Evolutionary conservation across 2,888 invertebrate species (phyloP).

Genomic region (Aradus depressus): DNA sequence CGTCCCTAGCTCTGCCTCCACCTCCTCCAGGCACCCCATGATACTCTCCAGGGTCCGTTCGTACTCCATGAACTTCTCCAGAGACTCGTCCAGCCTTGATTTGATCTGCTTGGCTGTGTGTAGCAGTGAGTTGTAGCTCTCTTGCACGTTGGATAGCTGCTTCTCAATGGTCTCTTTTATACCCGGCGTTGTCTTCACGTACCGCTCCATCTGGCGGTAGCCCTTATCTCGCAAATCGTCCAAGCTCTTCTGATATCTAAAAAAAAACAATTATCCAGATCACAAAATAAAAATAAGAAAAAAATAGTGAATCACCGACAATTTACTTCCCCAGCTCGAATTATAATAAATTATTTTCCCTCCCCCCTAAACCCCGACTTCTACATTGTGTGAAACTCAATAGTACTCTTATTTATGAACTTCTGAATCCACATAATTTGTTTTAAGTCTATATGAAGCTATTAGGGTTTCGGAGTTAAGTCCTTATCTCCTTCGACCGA

Average conservation of each 20-base stretch:
- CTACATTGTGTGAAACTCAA: too few species aligned
- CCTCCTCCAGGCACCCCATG: conserved; percentile 64
- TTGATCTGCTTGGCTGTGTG: conserved; percentile 86
- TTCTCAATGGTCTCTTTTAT: conserved; percentile 69
- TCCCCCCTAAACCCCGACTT: too few species aligned
- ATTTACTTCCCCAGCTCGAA: too few species aligned
- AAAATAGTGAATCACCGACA: too few species aligned
- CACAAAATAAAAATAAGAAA: not conserved
- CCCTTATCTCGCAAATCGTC: conserved; percentile 77
- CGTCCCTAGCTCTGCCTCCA: conserved; percentile 53
- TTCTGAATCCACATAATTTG: too few species aligned
- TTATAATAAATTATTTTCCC: too few species aligned
- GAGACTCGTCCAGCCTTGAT: conserved; percentile 72
- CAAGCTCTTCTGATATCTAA: conserved; percentile 60
- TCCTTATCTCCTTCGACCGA: too few species aligned
- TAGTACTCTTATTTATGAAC: too few species aligned
- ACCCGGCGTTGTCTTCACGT: conserved; percentile 56
- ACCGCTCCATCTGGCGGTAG: conserved; percentile 68
- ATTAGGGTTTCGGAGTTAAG: too few species aligned
- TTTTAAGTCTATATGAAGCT: too few species aligned
- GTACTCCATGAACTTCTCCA: conserved; percentile 87
- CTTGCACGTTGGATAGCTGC: conserved; percentile 81
- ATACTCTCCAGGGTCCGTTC: conserved; percentile 81
- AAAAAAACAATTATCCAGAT: conserved; percentile 4
- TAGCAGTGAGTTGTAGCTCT: conserved; percentile 80